These are phyloP conservation scores for Lucifuga dentata DNA, from an alignment of 2,113 vertebrate genomes.

Conservation along the genomic window DNA sequence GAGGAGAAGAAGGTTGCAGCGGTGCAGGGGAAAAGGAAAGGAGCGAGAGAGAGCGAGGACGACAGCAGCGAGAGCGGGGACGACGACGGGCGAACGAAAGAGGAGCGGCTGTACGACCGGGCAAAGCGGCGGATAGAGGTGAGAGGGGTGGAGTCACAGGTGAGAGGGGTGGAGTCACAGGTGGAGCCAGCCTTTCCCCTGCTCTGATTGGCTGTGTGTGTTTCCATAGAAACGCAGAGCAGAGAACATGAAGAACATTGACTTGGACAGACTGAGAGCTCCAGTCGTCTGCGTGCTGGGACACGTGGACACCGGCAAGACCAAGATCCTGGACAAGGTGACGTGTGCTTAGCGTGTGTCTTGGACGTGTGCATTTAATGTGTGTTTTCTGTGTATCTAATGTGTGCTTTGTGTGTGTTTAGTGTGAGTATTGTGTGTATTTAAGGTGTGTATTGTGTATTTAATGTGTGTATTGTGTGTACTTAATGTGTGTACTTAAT, in stretches of 20 bases:
- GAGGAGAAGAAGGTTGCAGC: constrained; percentile 78
- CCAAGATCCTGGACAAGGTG: constrained; percentile 99
- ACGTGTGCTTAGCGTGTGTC: background rate
- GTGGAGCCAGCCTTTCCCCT: too few relatives aligned
- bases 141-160: constrained; percentile 12
- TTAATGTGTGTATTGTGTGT: too few relatives aligned
- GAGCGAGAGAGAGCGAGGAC: constrained; percentile 88
- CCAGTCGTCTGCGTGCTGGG: constrained; percentile 98
- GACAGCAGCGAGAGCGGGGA: constrained; percentile 91
- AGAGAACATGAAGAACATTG: constrained; percentile 91
- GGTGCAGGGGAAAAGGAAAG: constrained; percentile 71
- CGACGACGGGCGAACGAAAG: constrained; percentile 93
- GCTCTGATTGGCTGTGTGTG: constrained; percentile 2
- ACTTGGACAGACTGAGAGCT: constrained; percentile 87
- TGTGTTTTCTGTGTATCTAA: too few relatives aligned
- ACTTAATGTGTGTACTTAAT: too few relatives aligned
- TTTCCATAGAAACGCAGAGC: constrained; percentile 88
- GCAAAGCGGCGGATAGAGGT: constrained; percentile 97
- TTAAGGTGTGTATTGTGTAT: too few relatives aligned
- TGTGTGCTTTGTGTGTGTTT: too few relatives aligned
- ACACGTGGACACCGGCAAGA: constrained; percentile 98
- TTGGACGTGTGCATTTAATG: too few relatives aligned
- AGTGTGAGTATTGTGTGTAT: too few relatives aligned
- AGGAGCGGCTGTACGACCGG: constrained; percentile 92
- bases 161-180: background rate